phyloP scores from a whole-genome alignment of 1,140 invertebrate species.

The Tigriopus japonicus region DNA sequence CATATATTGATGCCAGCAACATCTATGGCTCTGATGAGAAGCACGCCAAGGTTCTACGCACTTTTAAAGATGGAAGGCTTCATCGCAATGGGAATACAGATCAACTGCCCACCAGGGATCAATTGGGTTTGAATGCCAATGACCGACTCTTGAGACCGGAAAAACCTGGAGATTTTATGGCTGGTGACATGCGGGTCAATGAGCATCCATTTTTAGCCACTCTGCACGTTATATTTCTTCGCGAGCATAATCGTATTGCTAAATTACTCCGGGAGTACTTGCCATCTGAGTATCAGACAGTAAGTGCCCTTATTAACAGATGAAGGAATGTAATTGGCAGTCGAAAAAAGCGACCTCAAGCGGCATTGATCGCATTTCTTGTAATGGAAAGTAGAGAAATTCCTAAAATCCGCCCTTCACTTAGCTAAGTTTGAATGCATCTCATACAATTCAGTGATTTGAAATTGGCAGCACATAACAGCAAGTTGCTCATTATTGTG shows the following conservation, averaged over 20 bases:
- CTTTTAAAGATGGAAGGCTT: conserved; percentile 12
- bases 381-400: too few relatives aligned
- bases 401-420: too few relatives aligned
- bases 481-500: too few relatives aligned
- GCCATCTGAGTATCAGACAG: background rate
- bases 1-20: conserved; percentile 76
- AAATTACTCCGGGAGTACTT: conserved; percentile 21
- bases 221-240: conserved; percentile 37
- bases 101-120: conserved; percentile 12
- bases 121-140: conserved; percentile 18
- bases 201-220: conserved; percentile 38
- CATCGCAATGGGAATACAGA: conserved; percentile 7
- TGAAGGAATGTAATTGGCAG: too few relatives aligned
- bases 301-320: background rate
- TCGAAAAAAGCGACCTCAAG: too few relatives aligned
- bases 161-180: conserved; percentile 14
- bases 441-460: too few relatives aligned
- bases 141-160: background rate
- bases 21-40: conserved; percentile 69
- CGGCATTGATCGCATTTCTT: too few relatives aligned
- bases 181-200: conserved; percentile 39
- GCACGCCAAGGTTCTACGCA: conserved; percentile 43
- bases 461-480: too few relatives aligned
- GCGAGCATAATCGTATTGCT: conserved; percentile 35
- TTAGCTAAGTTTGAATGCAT: too few relatives aligned